Evolutionary conservation across 2,797 vertebrate species (phyloP).

Genomic region (Trematomus bernacchii): DNA sequence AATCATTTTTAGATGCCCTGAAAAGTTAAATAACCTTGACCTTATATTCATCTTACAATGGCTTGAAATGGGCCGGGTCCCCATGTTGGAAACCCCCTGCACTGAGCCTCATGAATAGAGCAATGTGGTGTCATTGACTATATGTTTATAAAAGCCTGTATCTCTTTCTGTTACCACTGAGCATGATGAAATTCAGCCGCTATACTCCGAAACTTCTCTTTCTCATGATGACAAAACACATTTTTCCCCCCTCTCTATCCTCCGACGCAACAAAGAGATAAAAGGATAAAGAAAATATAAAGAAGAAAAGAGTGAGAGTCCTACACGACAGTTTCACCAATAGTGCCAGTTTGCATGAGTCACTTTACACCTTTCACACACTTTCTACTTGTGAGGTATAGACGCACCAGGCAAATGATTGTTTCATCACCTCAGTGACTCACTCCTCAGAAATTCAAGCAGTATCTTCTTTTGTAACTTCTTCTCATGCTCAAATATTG

Average conservation of each 20-base stretch:
- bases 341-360: constrained; percentile 53
- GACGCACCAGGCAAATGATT: constrained; percentile 35
- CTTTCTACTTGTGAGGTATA: constrained; percentile 39
- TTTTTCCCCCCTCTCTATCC: neutral
- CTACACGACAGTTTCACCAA: constrained; percentile 9
- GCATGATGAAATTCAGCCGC: constrained; percentile 26
- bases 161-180: constrained; percentile 10
- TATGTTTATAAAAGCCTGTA: neutral
- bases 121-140: neutral
- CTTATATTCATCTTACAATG: neutral
- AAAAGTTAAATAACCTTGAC: neutral
- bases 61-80: no score
- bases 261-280: neutral
- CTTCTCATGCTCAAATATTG: neutral
- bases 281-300: neutral
- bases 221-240: constrained; percentile 54
- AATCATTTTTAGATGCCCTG: neutral
- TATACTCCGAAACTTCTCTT: constrained; percentile 26
- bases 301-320: constrained; percentile 18
- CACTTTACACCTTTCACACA: constrained; percentile 76
- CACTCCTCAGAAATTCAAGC: constrained; percentile 45
- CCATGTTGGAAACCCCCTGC: no score
- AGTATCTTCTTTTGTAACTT: neutral
- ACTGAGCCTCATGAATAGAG: neutral
- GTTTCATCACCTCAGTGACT: constrained; percentile 71